These are phyloP conservation scores for Macropus fuliginosus DNA, from an alignment of 2,797 vertebrate genomes.

Conservation along the genomic window DNA sequence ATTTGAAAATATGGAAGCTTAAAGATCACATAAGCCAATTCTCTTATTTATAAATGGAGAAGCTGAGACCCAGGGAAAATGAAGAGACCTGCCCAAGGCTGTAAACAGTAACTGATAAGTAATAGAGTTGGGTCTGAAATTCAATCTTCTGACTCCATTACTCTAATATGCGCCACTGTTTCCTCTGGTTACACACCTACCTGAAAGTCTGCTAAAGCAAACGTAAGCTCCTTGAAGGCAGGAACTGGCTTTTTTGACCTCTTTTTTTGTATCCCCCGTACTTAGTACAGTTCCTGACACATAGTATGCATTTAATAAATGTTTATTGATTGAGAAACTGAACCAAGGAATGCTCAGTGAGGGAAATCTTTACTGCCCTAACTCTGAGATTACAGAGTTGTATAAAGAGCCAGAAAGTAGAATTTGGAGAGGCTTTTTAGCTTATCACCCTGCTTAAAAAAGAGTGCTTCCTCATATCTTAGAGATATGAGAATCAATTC, in stretches of 20 bases:
- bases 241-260: not conserved
- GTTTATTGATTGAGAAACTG: not conserved
- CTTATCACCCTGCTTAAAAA: not conserved
- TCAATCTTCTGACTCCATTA: not conserved
- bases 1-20: not conserved
- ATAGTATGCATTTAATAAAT: not conserved
- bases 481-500: not conserved
- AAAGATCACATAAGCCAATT: not conserved
- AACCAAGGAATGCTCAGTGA: not conserved
- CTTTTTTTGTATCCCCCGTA: not conserved
- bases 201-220: not conserved
- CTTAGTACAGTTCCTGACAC: not conserved
- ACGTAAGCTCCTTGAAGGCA: not conserved
- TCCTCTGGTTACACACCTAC: not conserved
- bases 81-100: not conserved
- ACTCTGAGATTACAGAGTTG: not conserved
- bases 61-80: not conserved
- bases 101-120: not conserved
- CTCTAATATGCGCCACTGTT: not conserved
- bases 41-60: not conserved
- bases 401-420: not conserved
- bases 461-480: not conserved
- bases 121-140: not conserved
- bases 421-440: not conserved
- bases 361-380: not conserved